Evolutionary conservation across 2,797 vertebrate genomes (phyloP).

Genomic region (Peromyscus melanophrys): DNA sequence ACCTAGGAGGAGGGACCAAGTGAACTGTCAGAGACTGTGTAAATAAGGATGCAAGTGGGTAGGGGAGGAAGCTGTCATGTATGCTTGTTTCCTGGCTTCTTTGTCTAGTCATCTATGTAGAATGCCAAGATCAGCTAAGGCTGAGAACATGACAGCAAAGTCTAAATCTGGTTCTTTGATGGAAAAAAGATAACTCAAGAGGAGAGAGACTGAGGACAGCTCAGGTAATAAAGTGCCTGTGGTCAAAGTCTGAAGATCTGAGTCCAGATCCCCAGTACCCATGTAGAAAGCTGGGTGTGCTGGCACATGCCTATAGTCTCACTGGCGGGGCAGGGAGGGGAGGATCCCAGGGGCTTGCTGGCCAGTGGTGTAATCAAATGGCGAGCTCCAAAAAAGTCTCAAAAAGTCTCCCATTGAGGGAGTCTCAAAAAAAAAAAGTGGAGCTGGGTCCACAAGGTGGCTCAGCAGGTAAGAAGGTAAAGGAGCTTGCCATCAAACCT

Average conservation of each 20-base stretch:
- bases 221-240: not conserved
- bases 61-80: not conserved
- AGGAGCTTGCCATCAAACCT: too few relatives aligned
- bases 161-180: not conserved
- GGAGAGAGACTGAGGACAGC: not conserved
- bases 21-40: not conserved
- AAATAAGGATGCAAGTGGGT: not conserved
- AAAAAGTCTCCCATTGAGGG: too few relatives aligned
- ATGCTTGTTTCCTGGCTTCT: not conserved
- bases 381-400: too few relatives aligned
- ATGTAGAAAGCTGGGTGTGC: not conserved
- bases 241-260: not conserved
- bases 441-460: not conserved
- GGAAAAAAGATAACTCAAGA: too few relatives aligned
- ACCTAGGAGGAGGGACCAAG: slow-evolving; percentile 74
- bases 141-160: not conserved
- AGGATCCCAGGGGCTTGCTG: not conserved
- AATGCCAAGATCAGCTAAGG: not conserved
- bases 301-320: too few relatives aligned
- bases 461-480: not conserved
- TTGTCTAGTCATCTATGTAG: not conserved
- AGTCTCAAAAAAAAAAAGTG: not conserved
- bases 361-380: not conserved
- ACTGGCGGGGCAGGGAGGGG: not conserved
- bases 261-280: not conserved